Evolutionary conservation across 2,888 invertebrate genomes (phyloP).

Genomic region (Shargacucullia verbasci): DNA sequence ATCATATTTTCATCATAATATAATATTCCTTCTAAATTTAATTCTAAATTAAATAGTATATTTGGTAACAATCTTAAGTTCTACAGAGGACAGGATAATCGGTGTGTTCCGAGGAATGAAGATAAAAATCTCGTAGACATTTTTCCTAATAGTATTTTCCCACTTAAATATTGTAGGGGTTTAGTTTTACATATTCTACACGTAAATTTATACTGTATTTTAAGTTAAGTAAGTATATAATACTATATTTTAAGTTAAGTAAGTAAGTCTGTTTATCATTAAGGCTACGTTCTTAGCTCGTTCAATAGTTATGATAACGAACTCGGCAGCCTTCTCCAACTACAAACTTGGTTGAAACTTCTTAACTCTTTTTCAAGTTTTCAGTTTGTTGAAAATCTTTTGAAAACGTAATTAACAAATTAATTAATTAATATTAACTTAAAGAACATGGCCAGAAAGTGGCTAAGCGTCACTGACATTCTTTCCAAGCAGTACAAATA

Average conservation of each 20-base stretch:
- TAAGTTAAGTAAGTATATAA: no score
- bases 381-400: conserved; percentile 24
- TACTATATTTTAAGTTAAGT: no score
- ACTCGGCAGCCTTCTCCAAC: conserved; percentile 15
- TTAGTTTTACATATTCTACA: conserved; percentile 16
- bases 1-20: background rate
- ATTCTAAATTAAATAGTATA: no score
- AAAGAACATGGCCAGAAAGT: no score
- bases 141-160: no score
- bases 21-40: background rate
- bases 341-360: conserved; percentile 23
- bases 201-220: conserved; percentile 16
- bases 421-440: background rate
- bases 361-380: conserved; percentile 26
- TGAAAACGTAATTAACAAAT: conserved; percentile 12
- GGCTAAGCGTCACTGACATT: no score
- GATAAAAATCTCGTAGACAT: no score
- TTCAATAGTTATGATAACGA: conserved; percentile 37
- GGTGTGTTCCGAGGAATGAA: background rate
- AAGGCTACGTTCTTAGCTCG: background rate
- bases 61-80: no score
- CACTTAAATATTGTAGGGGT: background rate
- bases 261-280: conserved; percentile 22
- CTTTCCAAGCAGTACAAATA: no score
- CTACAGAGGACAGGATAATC: background rate